Evolutionary conservation across 92 coral and sea anemone genomes (phyloP), one percentile per base, ranked within the genome.

Genomic region (Ricordea florida): DNA sequence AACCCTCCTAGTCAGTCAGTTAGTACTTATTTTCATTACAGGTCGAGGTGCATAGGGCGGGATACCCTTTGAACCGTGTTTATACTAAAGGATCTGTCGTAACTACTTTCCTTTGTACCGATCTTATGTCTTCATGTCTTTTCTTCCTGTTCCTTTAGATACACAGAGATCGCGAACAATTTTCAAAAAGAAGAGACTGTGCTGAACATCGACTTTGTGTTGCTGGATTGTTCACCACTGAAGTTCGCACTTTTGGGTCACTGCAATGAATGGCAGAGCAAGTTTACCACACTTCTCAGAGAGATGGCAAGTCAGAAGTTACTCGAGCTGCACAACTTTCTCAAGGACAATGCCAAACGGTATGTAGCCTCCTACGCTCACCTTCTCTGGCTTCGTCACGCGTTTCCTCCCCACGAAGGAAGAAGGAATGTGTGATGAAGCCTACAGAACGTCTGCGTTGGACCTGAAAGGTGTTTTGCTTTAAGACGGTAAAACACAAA

Each of bases 291-390:
- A 2, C 88, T 96, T 20, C 87, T 96, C 17, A 79, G 91, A 20
- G 99, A 96, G 76, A 96, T 96, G 99, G 99, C 97, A 20, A 96
- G 97, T 59, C 93, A 90, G 67, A 96, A 96, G 56, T 86, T 96
- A 24, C 22, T 65, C 76, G 99, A 96, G 83, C 92, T 96, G 46
- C 77, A 89, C 50, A 86, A 77, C 64, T 96, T 92, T 87, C 78
- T 96, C 4, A 96, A 89, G 82, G 93, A 92, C 56, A 96, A 96
- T 66, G 90, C 93, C 22, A 67, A 83, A 53, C 89, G 89, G 99
- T 96, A 38, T 75, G 97, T 74, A 18, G 9, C 8, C n/a, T 17
- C 9, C 10, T 18, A 3, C 10, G 4, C 15, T n/a, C n/a, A n/a
- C n/a, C n/a, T n/a, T n/a, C n/a, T n/a, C n/a, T n/a, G n/a, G n/a